A percentile compares a stretch with the other conserved stretches of the same genome.
Conservation (phyloP, 2,888 invertebrate genomes). For the Acleris emargana region DNA sequence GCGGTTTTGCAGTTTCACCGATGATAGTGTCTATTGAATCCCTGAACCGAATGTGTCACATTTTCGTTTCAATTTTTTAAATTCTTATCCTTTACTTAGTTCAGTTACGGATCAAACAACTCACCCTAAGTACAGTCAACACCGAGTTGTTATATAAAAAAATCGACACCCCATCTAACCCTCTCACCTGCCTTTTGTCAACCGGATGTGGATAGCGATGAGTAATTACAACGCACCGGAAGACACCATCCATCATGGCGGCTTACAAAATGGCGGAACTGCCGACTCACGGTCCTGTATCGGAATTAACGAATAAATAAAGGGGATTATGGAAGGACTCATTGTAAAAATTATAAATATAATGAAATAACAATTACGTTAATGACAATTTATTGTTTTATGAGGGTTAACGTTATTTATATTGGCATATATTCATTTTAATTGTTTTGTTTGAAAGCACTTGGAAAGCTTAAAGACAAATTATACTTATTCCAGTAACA, state of each 20-base stretch:
- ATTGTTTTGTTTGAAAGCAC: too few relatives aligned
- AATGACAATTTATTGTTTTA: conserved; percentile 23
- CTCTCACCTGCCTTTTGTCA: conserved; percentile 33
- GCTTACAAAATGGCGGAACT: conserved; percentile 34
- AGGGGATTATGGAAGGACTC: background rate
- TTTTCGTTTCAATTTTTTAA: too few relatives aligned
- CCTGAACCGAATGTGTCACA: too few relatives aligned
- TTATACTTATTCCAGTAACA: too few relatives aligned
- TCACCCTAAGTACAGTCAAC: too few relatives aligned
- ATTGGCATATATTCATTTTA: background rate
- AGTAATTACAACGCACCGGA: conserved; percentile 36
- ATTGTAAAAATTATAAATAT: background rate
- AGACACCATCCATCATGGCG: conserved; percentile 38
- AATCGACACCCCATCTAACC: conserved; percentile 7
- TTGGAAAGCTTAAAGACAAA: too few relatives aligned
- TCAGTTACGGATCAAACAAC: too few relatives aligned
- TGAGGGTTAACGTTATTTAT: conserved; percentile 2
- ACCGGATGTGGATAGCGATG: conserved; percentile 35
- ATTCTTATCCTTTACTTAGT: too few relatives aligned
- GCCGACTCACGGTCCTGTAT: conserved; percentile 25
- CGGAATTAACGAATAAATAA: conserved; percentile 14
- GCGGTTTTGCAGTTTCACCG: too few relatives aligned
- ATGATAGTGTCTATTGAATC: too few relatives aligned
- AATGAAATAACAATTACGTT: background rate
- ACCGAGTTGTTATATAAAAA: background rate